phyloP scores from a whole-genome alignment of 2,888 invertebrate species.

The Oscheius sp. region DNA sequence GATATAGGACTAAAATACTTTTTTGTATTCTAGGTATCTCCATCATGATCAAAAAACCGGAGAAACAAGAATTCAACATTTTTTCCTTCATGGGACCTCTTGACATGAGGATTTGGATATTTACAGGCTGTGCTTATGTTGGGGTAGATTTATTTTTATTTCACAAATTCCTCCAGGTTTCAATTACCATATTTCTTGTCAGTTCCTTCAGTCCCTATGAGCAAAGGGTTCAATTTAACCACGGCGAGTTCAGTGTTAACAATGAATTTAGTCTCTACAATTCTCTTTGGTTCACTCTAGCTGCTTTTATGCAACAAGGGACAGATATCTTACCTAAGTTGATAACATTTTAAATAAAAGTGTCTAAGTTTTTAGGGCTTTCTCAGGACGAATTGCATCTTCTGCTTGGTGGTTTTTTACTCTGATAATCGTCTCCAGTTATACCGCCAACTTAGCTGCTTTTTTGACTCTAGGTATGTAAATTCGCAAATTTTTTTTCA shows the following conservation, averaged over 20 bases:
- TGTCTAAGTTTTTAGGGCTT: constrained; percentile 38
- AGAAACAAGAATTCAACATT: constrained; percentile 80
- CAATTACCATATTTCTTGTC: constrained; percentile 93
- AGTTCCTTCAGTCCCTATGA: constrained; percentile 96
- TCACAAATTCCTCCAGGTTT: constrained; percentile 76
- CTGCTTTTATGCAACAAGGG: constrained; percentile 98
- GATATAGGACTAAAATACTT: too few relatives aligned
- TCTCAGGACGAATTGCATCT: constrained; percentile 86
- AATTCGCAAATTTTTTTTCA: background rate
- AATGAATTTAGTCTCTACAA: constrained; percentile 94
- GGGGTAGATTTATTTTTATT: constrained; percentile 77
- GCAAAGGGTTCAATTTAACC: constrained; percentile 78
- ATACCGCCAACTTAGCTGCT: constrained; percentile 97
- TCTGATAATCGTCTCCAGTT: constrained; percentile 79
- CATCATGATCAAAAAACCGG: constrained; percentile 89
- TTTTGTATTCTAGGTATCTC: too few relatives aligned
- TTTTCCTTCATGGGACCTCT: constrained; percentile 96
- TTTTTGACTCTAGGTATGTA: constrained; percentile 87
- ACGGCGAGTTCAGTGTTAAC: constrained; percentile 70
- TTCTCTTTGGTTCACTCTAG: constrained; percentile 95
- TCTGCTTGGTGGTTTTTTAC: constrained; percentile 99
- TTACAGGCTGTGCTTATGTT: constrained; percentile 84
- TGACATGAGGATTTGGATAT: constrained; percentile 92
- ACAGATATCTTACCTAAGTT: constrained; percentile 94
- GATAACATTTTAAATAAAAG: constrained; percentile 52